These are phyloP conservation scores for Oenanthe oenanthe DNA, from an alignment of 2,113 vertebrate species.

Conservation along the genomic window DNA sequence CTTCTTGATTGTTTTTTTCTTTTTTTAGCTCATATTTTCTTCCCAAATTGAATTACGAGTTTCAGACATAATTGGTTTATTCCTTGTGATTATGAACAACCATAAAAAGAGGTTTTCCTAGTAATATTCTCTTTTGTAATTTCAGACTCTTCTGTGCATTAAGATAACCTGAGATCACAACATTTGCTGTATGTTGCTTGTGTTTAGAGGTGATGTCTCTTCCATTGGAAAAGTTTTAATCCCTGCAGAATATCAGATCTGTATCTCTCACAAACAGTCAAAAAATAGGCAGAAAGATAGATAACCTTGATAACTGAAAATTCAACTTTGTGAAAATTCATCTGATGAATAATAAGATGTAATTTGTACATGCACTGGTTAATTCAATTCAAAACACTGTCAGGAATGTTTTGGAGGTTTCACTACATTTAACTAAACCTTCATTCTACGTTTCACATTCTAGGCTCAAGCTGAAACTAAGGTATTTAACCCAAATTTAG, in stretches of 20 bases:
- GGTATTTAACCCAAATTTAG: background rate
- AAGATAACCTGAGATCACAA: background rate
- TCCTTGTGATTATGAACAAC: background rate
- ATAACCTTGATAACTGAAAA: constrained; percentile 51
- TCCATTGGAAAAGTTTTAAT: constrained; percentile 22
- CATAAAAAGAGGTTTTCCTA: background rate
- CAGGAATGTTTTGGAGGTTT: background rate
- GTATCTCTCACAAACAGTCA: background rate
- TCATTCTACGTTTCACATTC: constrained; percentile 15
- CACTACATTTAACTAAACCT: background rate
- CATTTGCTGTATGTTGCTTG: background rate
- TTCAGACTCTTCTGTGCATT: background rate
- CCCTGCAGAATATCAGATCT: background rate
- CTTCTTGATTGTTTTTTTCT: background rate
- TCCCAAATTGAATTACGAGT: background rate
- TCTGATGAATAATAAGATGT: constrained; percentile 44
- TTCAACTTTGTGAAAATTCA: constrained; percentile 47
- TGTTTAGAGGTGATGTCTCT: constrained; percentile 8
- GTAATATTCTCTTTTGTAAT: background rate
- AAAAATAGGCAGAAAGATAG: background rate
- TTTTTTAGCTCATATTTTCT: background rate
- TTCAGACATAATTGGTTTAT: background rate
- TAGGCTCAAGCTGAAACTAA: background rate
- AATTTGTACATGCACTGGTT: constrained; percentile 38
- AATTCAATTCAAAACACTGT: constrained; percentile 27